Percentiles rank a stretch among this genome's conserved stretches.
Evolutionary conservation across 2,888 invertebrate species (phyloP).

Genomic region (Tethea ocularis): DNA sequence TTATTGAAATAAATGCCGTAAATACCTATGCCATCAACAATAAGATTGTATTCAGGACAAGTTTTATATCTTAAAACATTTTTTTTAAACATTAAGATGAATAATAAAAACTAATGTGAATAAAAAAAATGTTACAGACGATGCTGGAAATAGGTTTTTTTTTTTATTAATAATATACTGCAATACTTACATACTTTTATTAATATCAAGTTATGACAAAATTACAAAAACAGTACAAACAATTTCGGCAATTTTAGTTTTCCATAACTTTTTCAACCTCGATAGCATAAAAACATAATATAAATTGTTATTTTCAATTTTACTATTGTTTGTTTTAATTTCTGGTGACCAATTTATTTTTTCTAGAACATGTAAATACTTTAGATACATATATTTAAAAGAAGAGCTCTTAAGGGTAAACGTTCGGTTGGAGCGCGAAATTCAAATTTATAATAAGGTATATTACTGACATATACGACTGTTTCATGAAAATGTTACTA

Average conservation of each 20-base stretch:
- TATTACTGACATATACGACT: no score
- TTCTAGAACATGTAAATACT: constrained; percentile 7
- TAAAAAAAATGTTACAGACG: not conserved
- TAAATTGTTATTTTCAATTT: no score
- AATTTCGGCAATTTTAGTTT: not conserved
- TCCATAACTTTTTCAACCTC: not conserved
- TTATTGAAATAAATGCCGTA: constrained; percentile 29
- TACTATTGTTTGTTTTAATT: not conserved
- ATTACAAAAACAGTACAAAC: no score
- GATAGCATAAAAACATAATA: not conserved
- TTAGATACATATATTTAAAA: constrained; percentile 22
- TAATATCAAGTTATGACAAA: no score
- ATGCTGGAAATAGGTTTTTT: not conserved
- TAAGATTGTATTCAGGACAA: not conserved
- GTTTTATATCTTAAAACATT: not conserved
- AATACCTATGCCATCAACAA: constrained; percentile 28
- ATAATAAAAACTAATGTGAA: not conserved
- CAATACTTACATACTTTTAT: no score
- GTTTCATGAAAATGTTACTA: no score
- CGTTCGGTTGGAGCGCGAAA: no score
- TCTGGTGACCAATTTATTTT: not conserved
- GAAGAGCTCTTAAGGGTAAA: no score
- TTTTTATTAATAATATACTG: no score
- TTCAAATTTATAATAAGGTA: no score
- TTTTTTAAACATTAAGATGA: not conserved